Evolutionary conservation across 2,888 invertebrate genomes (phyloP).

Genomic region (Tridacna crocea): DNA sequence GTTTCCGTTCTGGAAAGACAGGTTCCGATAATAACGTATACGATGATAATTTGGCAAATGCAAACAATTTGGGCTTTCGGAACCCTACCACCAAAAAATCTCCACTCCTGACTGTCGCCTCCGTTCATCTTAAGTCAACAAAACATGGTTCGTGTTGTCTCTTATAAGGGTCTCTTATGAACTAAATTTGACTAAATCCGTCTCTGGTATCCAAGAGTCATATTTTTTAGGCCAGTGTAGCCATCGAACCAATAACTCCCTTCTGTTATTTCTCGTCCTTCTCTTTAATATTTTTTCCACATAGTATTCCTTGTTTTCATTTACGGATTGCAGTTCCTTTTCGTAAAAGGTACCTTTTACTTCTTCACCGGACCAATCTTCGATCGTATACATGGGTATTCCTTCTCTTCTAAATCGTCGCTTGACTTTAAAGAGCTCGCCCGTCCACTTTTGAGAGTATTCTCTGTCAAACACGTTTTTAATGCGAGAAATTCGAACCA

Average conservation of each 20-base stretch:
- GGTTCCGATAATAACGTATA: constrained; percentile 39
- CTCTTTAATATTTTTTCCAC: constrained; percentile 47
- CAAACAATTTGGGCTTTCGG: constrained; percentile 52
- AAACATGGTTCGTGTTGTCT: background rate
- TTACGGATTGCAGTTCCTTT: constrained; percentile 47
- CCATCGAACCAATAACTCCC: constrained; percentile 52
- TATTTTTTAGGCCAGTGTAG: constrained; percentile 61
- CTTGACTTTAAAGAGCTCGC: constrained; percentile 48
- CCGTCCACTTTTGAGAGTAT: constrained; percentile 59
- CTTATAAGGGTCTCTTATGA: background rate
- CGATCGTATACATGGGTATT: constrained; percentile 42
- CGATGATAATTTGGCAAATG: constrained; percentile 49
- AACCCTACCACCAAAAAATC: constrained; percentile 29
- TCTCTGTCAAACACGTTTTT: constrained; percentile 47
- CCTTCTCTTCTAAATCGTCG: constrained; percentile 33
- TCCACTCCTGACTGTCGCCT: constrained; percentile 26
- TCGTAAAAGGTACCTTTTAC: constrained; percentile 52
- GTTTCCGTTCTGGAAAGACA: constrained; percentile 36
- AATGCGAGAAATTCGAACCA: constrained; percentile 36
- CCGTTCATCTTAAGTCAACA: background rate
- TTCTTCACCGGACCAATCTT: constrained; percentile 35
- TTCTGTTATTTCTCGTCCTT: constrained; percentile 27
- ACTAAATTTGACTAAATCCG: background rate
- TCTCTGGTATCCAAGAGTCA: constrained; percentile 30
- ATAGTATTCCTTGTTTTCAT: constrained; percentile 37